Evolutionary conservation across 1,140 invertebrate genomes (phyloP), one percentile per base, ranked within the genome.

Genomic region (Drosophila aff.): DNA sequence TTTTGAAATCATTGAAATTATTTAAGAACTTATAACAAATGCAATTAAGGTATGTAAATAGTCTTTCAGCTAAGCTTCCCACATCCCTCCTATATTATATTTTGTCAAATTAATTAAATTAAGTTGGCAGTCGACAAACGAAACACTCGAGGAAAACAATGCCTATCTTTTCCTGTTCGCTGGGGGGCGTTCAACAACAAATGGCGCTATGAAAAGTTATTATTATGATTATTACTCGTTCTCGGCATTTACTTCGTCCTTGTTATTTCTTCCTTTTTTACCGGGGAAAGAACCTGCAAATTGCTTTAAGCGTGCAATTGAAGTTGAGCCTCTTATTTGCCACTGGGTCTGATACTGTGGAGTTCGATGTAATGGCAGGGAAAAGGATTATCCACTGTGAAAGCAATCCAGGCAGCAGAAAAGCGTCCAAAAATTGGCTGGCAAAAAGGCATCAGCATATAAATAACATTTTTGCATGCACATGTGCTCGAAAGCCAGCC

Each of bases 171-270:
- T 28, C 36, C 50, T 33, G 40, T 49, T 21, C 61, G 41, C 50
- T 53, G 33, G 53, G 46, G 43, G 59, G 41, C 77, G 73, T 66
- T 78, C 83, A 84, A 83, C 67, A 67, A 60, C 67, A 73, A 82
- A 58, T 8, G 60, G 49, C 36, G 76, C 84, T 65, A 87, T 87
- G 83, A 84, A 89, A 87, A 81, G 62, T 89, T 89, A 83, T 89
- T 81, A 81, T 89, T 81, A 87, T 89, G 38, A 55, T 55, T 55
- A 55, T 55, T 38, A 55, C 64, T 69, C 80, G 38, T 87, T 76
- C 57, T 43, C 52, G 64, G 11, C 49, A 26, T 46, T 49, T 36
- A 49, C 46, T 31, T 81, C 55, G 64, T 36, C 47, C 58, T 46
- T 41, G 49, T 60, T 68, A 44, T 61, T 64, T 50, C 41, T 50